Percentiles rank a stretch among this genome's conserved stretches.
Conservation (phyloP, 2,888 invertebrate genomes). For the Polia nebulosa region DNA sequence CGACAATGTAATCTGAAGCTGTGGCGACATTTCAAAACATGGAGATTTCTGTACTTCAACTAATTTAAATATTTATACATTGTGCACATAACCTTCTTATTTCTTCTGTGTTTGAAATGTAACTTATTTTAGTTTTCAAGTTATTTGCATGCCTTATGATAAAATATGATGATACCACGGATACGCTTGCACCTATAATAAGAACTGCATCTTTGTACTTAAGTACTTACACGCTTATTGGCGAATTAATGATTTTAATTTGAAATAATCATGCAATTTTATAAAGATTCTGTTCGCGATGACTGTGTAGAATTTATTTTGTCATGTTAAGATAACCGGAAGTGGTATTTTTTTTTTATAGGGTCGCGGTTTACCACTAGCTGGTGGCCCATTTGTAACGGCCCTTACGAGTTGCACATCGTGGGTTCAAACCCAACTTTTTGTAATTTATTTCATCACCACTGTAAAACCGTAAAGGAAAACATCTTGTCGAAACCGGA, state of each 20-base stretch:
- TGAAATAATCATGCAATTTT: not conserved
- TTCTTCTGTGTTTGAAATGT: not conserved
- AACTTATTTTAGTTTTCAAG: not conserved
- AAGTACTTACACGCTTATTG: not conserved
- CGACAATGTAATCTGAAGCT: too few relatives aligned
- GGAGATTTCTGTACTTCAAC: not conserved
- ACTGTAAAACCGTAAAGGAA: too few relatives aligned
- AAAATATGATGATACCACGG: not conserved
- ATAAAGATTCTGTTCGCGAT: not conserved
- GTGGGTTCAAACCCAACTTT: too few relatives aligned
- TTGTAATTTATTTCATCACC: too few relatives aligned
- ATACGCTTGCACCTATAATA: not conserved
- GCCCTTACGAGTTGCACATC: too few relatives aligned
- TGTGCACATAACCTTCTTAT: not conserved
- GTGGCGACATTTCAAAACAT: not conserved
- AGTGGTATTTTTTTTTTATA: too few relatives aligned
- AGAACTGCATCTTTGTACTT: not conserved
- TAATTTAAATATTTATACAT: not conserved
- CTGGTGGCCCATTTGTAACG: too few relatives aligned
- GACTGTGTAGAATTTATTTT: not conserved
- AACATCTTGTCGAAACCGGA: too few relatives aligned
- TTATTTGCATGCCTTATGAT: not conserved
- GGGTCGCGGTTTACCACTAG: too few relatives aligned
- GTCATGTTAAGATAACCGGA: not conserved
- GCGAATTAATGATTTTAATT: constrained; percentile 1